Evolutionary conservation across 2,888 invertebrate genomes (phyloP).

Genomic region (Lottia gigantea): DNA sequence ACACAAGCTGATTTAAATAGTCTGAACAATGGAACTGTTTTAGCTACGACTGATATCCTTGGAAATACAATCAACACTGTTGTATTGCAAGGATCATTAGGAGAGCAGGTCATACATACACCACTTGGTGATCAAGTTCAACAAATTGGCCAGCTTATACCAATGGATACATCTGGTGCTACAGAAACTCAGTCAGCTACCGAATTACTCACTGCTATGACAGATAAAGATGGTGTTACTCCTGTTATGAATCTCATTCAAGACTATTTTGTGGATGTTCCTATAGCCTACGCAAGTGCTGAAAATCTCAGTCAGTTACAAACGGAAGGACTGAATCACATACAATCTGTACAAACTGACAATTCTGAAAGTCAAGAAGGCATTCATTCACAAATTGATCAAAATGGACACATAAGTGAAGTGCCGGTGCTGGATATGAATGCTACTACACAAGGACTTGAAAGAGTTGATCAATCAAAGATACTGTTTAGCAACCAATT

Average conservation of each 20-base stretch:
- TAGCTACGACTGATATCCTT: conserved; percentile 1
- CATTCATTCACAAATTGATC: background rate
- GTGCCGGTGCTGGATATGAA: background rate
- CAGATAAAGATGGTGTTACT: conserved; percentile 3
- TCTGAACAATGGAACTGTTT: background rate
- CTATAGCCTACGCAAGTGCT: background rate
- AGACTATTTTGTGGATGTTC: conserved; percentile 6
- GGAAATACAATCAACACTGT: conserved; percentile 6
- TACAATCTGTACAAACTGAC: background rate
- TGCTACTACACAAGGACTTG: background rate
- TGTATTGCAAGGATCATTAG: background rate
- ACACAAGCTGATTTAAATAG: conserved; percentile 4
- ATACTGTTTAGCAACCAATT: conserved; percentile 6
- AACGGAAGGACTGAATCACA: background rate
- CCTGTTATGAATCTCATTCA: conserved; percentile 11
- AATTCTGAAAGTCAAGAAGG: background rate
- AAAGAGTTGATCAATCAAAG: background rate
- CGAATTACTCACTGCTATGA: background rate
- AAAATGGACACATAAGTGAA: background rate
- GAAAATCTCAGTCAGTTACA: background rate
- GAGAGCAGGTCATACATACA: background rate
- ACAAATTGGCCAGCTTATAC: background rate
- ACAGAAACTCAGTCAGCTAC: background rate
- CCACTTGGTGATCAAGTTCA: background rate
- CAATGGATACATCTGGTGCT: background rate